Base-by-base conservation (phyloP, 2,888 invertebrate species). In the Synergus itoensis region DNA sequence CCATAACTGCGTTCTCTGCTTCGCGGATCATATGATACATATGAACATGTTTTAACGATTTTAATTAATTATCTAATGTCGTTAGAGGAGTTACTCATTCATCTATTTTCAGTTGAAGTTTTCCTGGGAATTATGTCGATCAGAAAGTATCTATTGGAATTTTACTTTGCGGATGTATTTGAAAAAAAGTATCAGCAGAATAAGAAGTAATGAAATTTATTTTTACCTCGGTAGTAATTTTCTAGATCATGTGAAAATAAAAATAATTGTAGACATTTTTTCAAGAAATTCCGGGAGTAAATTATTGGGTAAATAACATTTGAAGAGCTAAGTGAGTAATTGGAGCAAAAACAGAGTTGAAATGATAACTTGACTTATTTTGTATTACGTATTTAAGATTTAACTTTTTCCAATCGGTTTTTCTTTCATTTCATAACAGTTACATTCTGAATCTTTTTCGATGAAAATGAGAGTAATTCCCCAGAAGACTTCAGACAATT, bases 401-500 rank as follows among this genome's bases (percentile, higher is more conserved):
- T 18, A 63, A 43, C 67, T 67, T 67, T 67, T 43, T 45, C 67
- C 21, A 43, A 45, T 67, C 5, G 14, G 21, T 28, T 40, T 67
- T 67, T 67, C 8, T 21, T 28, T 45, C 11, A 12, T 45, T 18
- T 18, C n/a, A 43, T 43, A 43, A 64, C 64, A 67, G 28, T 28
- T 7, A 18, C 45, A 67, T 67, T 67, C 43, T 21, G 45, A 67
- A 45, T 45, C 45, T 45, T 45, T 67, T 45, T 67, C 67, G 18
- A 67, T 45, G 45, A 67, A 45, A 67, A 45, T 67, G 41, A 67
- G 41, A 43, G 65, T 65, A 43, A 65, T 11, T 43, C 65, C 41
- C 18, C 43, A 48, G 48, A 48, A 36, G 36, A 11, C 21, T 40
- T 18, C 76, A 45, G 18, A 14, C 62, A 76, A 76, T 76, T 76